A percentile compares a stretch with the other conserved stretches of the same genome.
Evolutionary conservation across 2,888 invertebrate genomes (phyloP).

Genomic region (Nemapogon koenigi): DNA sequence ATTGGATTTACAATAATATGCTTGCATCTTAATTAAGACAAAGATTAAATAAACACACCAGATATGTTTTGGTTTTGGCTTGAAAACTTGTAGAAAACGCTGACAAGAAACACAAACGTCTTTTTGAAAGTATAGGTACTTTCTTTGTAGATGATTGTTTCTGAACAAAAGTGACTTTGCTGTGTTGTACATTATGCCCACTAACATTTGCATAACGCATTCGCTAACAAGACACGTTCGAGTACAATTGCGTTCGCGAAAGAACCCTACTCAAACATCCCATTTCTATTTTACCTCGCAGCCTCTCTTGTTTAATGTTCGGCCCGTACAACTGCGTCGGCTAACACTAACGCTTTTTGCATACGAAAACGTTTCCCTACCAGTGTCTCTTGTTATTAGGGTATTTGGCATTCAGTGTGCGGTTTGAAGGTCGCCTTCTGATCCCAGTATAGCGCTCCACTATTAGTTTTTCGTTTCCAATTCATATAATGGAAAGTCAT

Average conservation of each 20-base stretch:
- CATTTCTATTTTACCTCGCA: constrained; percentile 60
- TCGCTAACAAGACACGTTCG: constrained; percentile 62
- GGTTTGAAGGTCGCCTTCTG: constrained; percentile 54
- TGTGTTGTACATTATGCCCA: constrained; percentile 9
- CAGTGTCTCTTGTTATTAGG: constrained; percentile 51
- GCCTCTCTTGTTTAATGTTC: constrained; percentile 60
- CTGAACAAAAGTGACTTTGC: constrained; percentile 8
- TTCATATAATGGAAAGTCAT: neutral
- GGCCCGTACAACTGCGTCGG: constrained; percentile 59
- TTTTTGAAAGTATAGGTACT: too few relatives aligned
- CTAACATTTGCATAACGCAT: constrained; percentile 52
- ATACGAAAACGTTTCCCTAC: constrained; percentile 49
- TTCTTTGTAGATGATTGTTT: too few relatives aligned
- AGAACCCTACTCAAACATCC: constrained; percentile 64
- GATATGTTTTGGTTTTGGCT: too few relatives aligned
- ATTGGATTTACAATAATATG: too few relatives aligned
- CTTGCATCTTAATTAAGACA: too few relatives aligned
- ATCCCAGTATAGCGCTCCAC: constrained; percentile 46
- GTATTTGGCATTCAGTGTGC: constrained; percentile 44
- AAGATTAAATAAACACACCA: too few relatives aligned
- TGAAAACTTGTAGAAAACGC: too few relatives aligned
- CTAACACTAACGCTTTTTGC: constrained; percentile 64
- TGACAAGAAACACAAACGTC: too few relatives aligned
- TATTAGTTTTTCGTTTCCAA: constrained; percentile 27
- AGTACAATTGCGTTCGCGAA: constrained; percentile 61